These are phyloP conservation scores for Gasteruption jaculator DNA, from an alignment of 2,888 invertebrate species.

Conservation along the genomic window DNA sequence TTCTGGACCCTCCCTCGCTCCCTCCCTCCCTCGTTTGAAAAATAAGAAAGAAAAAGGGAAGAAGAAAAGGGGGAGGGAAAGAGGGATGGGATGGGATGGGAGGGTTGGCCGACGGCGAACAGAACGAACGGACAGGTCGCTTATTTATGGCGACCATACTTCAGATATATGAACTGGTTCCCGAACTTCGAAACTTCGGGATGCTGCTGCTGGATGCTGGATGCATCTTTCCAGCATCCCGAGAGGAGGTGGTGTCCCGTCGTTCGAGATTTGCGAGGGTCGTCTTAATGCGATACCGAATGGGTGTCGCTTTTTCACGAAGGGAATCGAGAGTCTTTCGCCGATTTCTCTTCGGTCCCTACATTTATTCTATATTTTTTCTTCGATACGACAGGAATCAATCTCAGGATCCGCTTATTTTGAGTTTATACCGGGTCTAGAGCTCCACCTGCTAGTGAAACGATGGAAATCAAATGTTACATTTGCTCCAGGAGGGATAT, in stretches of 20 bases:
- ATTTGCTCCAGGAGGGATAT: no score
- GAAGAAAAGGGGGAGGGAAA: background rate
- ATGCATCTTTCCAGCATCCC: conserved; percentile 50
- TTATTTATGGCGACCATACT: conserved; percentile 52
- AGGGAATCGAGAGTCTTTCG: no score
- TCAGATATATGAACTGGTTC: conserved; percentile 53
- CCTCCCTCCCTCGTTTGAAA: conserved; percentile 5
- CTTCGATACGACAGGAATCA: no score
- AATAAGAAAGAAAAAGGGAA: conserved; percentile 3
- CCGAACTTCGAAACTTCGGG: conserved; percentile 52
- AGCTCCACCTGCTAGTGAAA: no score
- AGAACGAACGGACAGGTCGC: conserved; percentile 48
- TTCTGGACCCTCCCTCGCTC: conserved; percentile 4
- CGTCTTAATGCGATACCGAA: no score
- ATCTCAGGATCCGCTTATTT: no score
- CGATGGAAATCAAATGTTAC: no score
- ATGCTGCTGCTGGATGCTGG: no score
- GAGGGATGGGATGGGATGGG: background rate
- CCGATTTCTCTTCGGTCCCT: no score
- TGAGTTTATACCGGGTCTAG: no score
- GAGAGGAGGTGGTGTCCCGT: conserved; percentile 37
- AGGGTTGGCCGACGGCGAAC: conserved; percentile 42
- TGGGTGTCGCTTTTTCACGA: no score
- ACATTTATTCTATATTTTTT: no score
- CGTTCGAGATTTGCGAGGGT: conserved; percentile 46